Evolutionary conservation across 2,888 invertebrate genomes (phyloP).

Genomic region (Hirtodrosophila duncani): DNA sequence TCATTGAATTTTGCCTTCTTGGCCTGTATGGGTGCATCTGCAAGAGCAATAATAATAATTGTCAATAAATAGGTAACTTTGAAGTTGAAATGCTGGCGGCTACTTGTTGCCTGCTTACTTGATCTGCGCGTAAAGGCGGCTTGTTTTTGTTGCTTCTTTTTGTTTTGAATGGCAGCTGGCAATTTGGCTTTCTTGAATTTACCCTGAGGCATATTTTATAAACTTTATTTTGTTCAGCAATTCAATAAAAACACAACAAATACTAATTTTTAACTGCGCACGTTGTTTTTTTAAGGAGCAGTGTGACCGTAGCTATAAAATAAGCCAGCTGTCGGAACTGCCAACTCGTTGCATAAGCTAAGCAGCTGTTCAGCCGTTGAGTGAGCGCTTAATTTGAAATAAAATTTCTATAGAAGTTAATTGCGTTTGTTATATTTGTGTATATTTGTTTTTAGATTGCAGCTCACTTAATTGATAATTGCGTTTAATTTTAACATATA

Average conservation of each 20-base stretch:
- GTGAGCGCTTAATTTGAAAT: conserved; percentile 3
- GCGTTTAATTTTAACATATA: conserved; percentile 44
- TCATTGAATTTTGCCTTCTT: conserved; percentile 82
- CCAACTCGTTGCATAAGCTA: not conserved
- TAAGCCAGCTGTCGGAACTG: not conserved
- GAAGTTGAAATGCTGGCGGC: not conserved
- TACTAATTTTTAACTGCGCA: conserved; percentile 4
- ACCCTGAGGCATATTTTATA: conserved; percentile 81
- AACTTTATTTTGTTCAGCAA: not conserved
- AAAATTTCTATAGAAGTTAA: not conserved
- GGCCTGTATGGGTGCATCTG: conserved; percentile 82
- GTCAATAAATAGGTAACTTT: conserved; percentile 78
- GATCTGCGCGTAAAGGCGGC: conserved; percentile 80
- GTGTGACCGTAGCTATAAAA: not conserved
- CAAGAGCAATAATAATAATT: conserved; percentile 26
- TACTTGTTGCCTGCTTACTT: conserved; percentile 78
- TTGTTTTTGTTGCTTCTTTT: conserved; percentile 80
- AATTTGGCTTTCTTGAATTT: conserved; percentile 82
- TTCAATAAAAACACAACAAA: not conserved
- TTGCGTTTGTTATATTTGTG: conserved; percentile 2
- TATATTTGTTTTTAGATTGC: conserved; percentile 38
- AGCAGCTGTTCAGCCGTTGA: not conserved
- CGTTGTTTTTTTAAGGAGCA: conserved; percentile 22
- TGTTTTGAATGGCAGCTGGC: conserved; percentile 79
- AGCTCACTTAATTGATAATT: conserved; percentile 35